Conservation (phyloP, 1,140 invertebrate genomes). For the Diorhabda elongata region DNA sequence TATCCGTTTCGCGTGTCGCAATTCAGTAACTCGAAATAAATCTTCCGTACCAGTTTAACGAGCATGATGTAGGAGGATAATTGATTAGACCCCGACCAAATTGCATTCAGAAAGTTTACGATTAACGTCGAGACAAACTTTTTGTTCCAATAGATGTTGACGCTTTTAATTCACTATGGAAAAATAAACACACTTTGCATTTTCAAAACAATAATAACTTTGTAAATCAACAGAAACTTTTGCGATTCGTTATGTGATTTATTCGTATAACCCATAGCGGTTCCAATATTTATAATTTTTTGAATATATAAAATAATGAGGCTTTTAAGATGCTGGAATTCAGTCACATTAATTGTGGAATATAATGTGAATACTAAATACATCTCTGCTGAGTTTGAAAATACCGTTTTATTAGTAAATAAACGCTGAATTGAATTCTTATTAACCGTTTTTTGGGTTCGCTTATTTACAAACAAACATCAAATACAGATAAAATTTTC, state of each 20-base stretch:
- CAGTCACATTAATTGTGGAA: too few relatives aligned
- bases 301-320: too few relatives aligned
- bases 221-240: constrained; percentile 4
- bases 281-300: too few relatives aligned
- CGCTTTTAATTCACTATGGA: constrained; percentile 10
- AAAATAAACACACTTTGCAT: constrained; percentile 28
- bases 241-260: background rate
- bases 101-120: constrained; percentile 12
- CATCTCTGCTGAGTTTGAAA: too few relatives aligned
- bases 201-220: constrained; percentile 32
- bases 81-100: constrained; percentile 11
- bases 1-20: background rate
- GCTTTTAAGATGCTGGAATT: too few relatives aligned
- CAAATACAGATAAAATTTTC: too few relatives aligned
- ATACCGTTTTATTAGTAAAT: too few relatives aligned
- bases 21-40: background rate
- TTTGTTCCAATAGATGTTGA: constrained; percentile 17
- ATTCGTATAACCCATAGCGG: too few relatives aligned
- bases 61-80: background rate
- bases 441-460: too few relatives aligned
- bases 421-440: too few relatives aligned
- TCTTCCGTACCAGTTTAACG: background rate
- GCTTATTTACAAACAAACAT: too few relatives aligned
- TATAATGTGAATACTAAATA: too few relatives aligned
- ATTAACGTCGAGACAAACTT: background rate